Percentiles rank a stretch among this genome's conserved stretches.
phyloP scores from a whole-genome alignment of 2,888 invertebrate species.

The Thera obeliscata region DNA sequence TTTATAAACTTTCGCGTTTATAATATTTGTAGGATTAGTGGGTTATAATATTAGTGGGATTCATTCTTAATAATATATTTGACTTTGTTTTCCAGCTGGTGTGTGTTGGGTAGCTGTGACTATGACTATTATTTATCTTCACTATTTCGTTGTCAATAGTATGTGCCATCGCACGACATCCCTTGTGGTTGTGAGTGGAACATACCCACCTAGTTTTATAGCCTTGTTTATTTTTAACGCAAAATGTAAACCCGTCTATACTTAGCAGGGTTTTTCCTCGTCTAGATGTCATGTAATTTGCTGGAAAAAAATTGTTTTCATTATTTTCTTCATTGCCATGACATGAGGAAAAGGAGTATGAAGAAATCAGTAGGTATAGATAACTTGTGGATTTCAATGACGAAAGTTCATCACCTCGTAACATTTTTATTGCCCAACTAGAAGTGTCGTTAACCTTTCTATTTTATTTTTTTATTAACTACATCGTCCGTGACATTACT shows the following conservation, averaged over 20 bases:
- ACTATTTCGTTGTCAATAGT: slow-evolving; percentile 33
- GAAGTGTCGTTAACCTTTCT: too few species aligned
- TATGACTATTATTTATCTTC: slow-evolving; percentile 40
- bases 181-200: slow-evolving; percentile 50
- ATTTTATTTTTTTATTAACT: too few species aligned
- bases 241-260: slow-evolving; percentile 46
- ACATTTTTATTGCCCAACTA: too few species aligned
- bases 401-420: too few species aligned
- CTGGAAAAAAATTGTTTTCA: slow-evolving; percentile 37
- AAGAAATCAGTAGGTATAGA: too few species aligned
- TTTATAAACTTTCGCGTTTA: too few species aligned
- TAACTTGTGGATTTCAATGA: too few species aligned
- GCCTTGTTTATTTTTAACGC: slow-evolving; percentile 28
- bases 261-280: slow-evolving; percentile 44
- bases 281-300: slow-evolving; percentile 39
- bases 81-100: neutral
- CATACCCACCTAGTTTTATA: slow-evolving; percentile 52
- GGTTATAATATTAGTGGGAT: too few species aligned
- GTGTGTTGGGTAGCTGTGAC: slow-evolving; percentile 23
- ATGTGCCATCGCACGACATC: slow-evolving; percentile 41
- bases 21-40: too few species aligned
- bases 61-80: too few species aligned
- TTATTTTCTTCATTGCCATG: slow-evolving; percentile 27
- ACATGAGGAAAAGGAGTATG: too few species aligned
- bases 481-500: too few species aligned